Conservation (phyloP, 1,140 invertebrate genomes). For the Caerostris extrusa region DNA sequence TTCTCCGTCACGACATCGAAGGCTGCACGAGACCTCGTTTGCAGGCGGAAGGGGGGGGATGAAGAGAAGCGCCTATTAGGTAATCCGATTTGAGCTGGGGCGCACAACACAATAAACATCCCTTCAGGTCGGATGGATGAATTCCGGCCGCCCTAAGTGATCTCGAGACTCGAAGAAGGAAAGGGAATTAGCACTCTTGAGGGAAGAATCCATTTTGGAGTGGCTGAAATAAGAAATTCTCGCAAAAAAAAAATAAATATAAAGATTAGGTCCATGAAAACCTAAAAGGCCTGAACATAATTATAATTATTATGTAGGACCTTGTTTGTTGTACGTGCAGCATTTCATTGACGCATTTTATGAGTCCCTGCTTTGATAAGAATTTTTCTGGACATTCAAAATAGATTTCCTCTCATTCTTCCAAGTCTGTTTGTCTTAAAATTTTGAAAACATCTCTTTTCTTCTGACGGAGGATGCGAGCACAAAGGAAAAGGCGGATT, state of each 20-base stretch:
- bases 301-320: neutral
- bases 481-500: too few relatives aligned
- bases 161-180: neutral
- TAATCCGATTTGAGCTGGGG: neutral
- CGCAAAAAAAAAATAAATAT: too few relatives aligned
- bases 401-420: too few relatives aligned
- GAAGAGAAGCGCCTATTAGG: neutral
- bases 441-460: too few relatives aligned
- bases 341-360: too few relatives aligned
- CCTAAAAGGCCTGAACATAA: neutral
- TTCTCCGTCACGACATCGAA: neutral
- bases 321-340: neutral
- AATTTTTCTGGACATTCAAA: too few relatives aligned
- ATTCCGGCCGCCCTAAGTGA: neutral
- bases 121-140: neutral
- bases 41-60: too few relatives aligned
- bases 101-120: neutral
- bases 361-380: too few relatives aligned
- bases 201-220: neutral
- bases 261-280: too few relatives aligned
- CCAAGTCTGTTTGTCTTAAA: too few relatives aligned
- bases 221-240: neutral
- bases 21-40: neutral
- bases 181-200: neutral
- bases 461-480: too few relatives aligned